Base-by-base conservation (phyloP, 1,140 invertebrate species). In the Drosophila tropicalis region DNA sequence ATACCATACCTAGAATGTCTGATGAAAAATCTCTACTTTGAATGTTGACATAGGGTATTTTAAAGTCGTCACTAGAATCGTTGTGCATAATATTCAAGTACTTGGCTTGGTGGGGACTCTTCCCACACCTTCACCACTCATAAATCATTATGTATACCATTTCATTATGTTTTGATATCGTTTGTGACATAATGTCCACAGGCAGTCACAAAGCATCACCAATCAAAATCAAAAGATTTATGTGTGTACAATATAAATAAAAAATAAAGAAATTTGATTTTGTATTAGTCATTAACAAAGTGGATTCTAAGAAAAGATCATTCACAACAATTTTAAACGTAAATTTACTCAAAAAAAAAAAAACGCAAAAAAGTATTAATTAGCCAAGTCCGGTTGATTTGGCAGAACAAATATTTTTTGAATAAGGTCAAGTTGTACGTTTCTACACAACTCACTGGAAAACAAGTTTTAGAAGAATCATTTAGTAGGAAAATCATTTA, bases 231-330 rank as follows among this genome's bases (percentile, higher is more conserved):
- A 69, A 10, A 5, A 32, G 17, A 65, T 63, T 64, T 57, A 5
- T 51, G 44, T 51, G 10, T 51, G 17, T 51, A 51, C 44, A 51
- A 51, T 51, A 51, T n/a, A 44, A 58, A 41, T 60, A 67, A 58
- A 63, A 29, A 15, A 63, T 29, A 62, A 15, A 34, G 7, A 15
- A 62, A 62, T 62, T 39, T 47, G n/a, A 44, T 63, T 41, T 9
- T 71, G 34, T 32, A 12, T 72, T 69, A 77, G 56, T 69, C 66
- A 77, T 56, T n/a, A 22, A 36, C 13, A 3, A 34, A 56, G 10
- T 13, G 5, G 29, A 44, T 77, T 77, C 74, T 54, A 15, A 57
- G 62, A 62, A 77, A 65, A 56, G 54, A 65, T 36, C 56, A 58
- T 58, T 58, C 32, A 58, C 56, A 36, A 39, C 15, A 12, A 19